A percentile compares a stretch with the other conserved stretches of the same genome.
Conservation (phyloP, 37 sponge, comb jelly and placozoan species). For the Corticium candelabrum region DNA sequence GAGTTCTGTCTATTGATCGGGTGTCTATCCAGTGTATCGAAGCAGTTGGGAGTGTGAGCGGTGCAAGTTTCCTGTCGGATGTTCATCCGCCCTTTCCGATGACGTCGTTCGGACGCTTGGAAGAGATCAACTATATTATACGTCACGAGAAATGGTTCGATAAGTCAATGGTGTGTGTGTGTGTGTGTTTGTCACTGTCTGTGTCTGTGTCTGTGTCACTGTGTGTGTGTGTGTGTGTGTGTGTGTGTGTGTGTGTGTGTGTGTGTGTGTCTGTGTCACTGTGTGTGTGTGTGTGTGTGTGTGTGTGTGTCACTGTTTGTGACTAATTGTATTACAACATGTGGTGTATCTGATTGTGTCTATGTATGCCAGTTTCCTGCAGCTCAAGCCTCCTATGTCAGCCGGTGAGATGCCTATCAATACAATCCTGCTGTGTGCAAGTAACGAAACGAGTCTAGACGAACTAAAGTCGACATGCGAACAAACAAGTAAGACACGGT, state of each 20-base stretch:
- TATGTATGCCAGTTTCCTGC: no score
- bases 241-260: no score
- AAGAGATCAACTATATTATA: not conserved
- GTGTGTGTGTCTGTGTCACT: no score
- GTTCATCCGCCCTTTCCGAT: not conserved
- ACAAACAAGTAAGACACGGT: not conserved
- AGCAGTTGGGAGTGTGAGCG: not conserved
- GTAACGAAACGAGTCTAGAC: not conserved
- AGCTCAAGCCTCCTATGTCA: no score
- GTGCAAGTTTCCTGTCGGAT: not conserved
- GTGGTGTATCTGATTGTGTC: no score
- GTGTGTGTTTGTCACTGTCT: no score
- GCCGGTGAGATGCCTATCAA: not conserved
- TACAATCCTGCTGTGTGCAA: not conserved
- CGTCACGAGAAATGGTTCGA: not conserved
- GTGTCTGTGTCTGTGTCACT: no score
- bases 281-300: no score
- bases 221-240: no score
- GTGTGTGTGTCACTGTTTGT: no score
- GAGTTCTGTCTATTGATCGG: not conserved
- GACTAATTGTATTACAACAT: no score
- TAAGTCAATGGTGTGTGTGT: no score
- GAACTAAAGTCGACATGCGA: not conserved
- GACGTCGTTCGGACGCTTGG: not conserved
- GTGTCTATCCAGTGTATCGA: not conserved